Conservation (phyloP, 2,113 vertebrate genomes). For the Serilophus lunatus region DNA sequence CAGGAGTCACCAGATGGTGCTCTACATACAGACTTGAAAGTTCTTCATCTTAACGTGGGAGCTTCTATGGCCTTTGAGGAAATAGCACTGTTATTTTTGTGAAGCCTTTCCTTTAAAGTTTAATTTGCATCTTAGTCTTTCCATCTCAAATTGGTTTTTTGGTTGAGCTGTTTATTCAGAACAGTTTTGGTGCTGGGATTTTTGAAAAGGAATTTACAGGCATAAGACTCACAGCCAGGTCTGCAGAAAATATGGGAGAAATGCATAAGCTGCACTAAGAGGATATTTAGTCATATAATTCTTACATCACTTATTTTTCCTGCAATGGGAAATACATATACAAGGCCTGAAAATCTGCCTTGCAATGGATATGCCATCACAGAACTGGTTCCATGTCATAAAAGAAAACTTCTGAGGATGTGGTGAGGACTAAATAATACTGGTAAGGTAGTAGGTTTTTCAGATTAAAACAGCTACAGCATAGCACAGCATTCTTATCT, state of each 20-base stretch:
- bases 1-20: constrained; percentile 47
- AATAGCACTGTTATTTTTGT: neutral
- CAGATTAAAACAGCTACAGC: neutral
- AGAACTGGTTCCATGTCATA: neutral
- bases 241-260: neutral
- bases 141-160: neutral
- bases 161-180: neutral
- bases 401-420: neutral
- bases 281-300: neutral
- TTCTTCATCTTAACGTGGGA: neutral
- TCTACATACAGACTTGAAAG: neutral
- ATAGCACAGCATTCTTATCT: neutral
- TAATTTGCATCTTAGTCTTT: neutral
- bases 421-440: neutral
- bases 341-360: neutral
- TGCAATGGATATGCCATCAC: neutral
- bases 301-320: neutral
- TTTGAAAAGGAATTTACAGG: neutral
- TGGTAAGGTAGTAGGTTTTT: neutral
- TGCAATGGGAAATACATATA: neutral
- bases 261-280: neutral
- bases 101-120: neutral
- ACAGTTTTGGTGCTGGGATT: neutral
- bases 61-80: neutral
- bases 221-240: neutral